These are phyloP conservation scores for Drosophila hamatofila DNA, from an alignment of 2,888 invertebrate genomes.

Conservation along the genomic window DNA sequence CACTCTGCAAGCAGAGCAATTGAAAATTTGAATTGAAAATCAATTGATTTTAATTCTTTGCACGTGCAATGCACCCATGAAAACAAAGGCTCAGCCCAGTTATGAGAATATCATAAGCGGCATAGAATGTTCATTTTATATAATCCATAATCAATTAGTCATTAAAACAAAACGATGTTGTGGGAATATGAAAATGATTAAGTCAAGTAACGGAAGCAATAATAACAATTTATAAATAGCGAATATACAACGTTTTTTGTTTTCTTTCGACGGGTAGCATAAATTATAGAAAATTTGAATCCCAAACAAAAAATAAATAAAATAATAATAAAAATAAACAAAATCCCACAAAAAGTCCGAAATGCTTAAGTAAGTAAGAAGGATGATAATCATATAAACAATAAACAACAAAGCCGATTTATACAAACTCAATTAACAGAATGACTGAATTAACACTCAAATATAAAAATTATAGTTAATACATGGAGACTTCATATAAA, in stretches of 20 bases:
- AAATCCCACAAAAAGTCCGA: not conserved
- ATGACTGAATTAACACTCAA: conserved; percentile 55
- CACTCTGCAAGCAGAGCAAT: conserved; percentile 24
- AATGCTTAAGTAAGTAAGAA: not conserved
- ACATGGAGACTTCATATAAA: not conserved
- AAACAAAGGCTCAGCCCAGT: conserved; percentile 24
- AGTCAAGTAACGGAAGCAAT: not conserved
- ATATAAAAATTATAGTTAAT: conserved; percentile 23
- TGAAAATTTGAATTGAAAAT: conserved; percentile 21
- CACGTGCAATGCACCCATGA: conserved; percentile 67
- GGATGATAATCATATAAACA: not conserved
- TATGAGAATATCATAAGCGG: conserved; percentile 1
- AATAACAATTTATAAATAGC: conserved; percentile 6
- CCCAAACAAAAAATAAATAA: not conserved
- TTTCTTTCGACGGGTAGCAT: not conserved
- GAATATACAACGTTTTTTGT: not conserved
- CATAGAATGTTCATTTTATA: not conserved
- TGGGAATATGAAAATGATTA: not conserved
- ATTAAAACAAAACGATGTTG: not conserved
- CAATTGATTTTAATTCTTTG: conserved; percentile 69
- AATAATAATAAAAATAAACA: no score
- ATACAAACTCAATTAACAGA: conserved; percentile 27
- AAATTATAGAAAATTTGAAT: not conserved
- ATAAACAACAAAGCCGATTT: not conserved
- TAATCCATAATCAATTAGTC: conserved; percentile 14